Base-by-base conservation (phyloP, 2,797 vertebrate genomes). In the Pseudochromis fuscus region DNA sequence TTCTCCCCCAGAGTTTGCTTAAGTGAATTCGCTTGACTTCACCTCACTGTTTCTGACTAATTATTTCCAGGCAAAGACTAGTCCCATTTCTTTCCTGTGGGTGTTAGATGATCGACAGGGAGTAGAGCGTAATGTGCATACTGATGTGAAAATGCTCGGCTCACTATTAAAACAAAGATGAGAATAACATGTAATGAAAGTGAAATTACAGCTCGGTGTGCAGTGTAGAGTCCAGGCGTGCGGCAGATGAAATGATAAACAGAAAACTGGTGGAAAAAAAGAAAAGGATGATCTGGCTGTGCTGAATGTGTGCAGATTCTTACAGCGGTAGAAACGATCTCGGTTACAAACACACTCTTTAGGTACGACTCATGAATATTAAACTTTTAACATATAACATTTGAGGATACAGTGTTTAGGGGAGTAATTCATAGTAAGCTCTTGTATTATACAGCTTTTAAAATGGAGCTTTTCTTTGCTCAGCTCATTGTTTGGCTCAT, bases 51-150 rank as follows among this genome's bases (percentile, higher is more conserved):
- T 48, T 71, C 38, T 23, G 25, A 40, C 50, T 64, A 67, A 75
- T 77, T 69, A 50, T 75, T 81, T 78, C 42, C 55, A 18, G 76
- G 60, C 55, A 59, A 58, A 51, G 51, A 35, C 50, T n/a, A 27
- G 33, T 65, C 33, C 25, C 35, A 48, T 73, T 37, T 67, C n/a
- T 67, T n/a, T 42, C 63, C 35, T 46, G 42, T n/a, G 44, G 67
- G 75, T 52, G 69, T 74, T 64, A 5, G 38, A 56, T n/a, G 48
- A 77, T 44, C 25, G 12, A 46, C 44, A 61, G 48, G 33, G 72
- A 61, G 35, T 64, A 33, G 46, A 13, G 52, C 7, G 0, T 31
- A 67, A 75, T 68, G 67, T 31, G 37, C 2, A 0, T 35, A 21
- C 33, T 48, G 52, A 67, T 57, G 50, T 25, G 33, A 75, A 75